A percentile compares a stretch with the other conserved stretches of the same genome.
Evolutionary conservation across 2,113 vertebrate species (phyloP).

Genomic region (Callospermophilus lateralis): DNA sequence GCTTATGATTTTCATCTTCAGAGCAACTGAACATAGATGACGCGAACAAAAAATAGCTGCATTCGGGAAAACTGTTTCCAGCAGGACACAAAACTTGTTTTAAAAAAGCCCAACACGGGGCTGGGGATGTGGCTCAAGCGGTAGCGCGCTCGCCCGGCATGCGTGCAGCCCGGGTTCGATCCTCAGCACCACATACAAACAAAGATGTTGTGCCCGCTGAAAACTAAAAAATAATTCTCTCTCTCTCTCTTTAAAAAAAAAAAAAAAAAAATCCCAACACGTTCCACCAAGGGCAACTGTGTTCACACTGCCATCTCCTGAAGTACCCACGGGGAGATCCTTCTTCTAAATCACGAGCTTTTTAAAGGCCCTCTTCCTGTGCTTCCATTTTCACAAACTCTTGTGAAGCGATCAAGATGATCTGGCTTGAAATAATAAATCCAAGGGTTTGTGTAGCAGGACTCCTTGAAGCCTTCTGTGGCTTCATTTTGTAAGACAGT

Average conservation of each 20-base stretch:
- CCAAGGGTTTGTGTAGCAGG: neutral
- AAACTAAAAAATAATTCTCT: no score
- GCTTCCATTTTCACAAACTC: neutral
- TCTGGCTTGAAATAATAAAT: conserved; percentile 40
- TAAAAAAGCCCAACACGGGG: neutral
- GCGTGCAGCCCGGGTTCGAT: no score
- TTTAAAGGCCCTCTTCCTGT: neutral
- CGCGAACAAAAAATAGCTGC: neutral
- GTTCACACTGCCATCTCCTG: neutral
- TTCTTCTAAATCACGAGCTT: conserved; percentile 20
- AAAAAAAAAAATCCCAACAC: neutral
- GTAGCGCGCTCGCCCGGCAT: no score
- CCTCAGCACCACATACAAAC: no score
- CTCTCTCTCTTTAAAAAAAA: no score
- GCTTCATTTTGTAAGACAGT: conserved; percentile 17
- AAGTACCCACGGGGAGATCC: neutral
- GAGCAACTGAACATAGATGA: neutral
- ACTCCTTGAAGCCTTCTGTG: neutral
- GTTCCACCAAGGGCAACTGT: conserved; percentile 28
- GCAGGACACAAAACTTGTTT: conserved; percentile 25
- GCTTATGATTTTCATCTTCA: conserved; percentile 52
- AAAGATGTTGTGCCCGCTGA: no score
- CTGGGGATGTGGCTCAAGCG: no score
- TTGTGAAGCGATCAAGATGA: neutral
- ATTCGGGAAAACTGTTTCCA: neutral